Evolutionary conservation across 2,888 invertebrate genomes (phyloP).

Genomic region (Eudasyphora cyanicolor): DNA sequence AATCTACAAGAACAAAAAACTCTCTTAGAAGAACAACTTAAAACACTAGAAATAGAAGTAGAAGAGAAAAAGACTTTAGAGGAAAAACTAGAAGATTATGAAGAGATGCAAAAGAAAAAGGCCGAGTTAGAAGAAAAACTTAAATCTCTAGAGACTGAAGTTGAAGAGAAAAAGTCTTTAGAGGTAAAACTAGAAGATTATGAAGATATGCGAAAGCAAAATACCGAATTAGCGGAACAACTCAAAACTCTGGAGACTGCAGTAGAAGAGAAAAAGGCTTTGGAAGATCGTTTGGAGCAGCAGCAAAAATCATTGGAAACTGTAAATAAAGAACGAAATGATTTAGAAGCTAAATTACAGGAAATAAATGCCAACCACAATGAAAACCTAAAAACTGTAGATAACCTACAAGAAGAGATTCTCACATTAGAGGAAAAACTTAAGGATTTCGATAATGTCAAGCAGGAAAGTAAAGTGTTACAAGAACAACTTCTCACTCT

Average conservation of each 20-base stretch:
- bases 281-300: no score
- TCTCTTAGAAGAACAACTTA: background rate
- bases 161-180: background rate
- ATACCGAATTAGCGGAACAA: background rate
- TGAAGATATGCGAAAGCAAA: slow-evolving; percentile 48
- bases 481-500: background rate
- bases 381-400: background rate
- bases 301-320: no score
- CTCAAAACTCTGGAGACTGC: background rate
- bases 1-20: slow-evolving; percentile 53
- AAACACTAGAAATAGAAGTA: background rate
- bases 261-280: background rate
- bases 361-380: background rate
- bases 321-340: background rate
- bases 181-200: no score
- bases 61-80: slow-evolving; percentile 9
- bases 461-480: background rate
- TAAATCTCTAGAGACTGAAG: background rate
- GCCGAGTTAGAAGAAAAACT: background rate
- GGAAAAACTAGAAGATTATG: background rate
- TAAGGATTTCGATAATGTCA: background rate
- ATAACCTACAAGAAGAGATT: background rate
- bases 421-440: background rate
- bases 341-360: background rate
- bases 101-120: background rate